These are phyloP conservation scores for Hylaeus anthracinus DNA, from an alignment of 1,140 invertebrate genomes.

Conservation along the genomic window DNA sequence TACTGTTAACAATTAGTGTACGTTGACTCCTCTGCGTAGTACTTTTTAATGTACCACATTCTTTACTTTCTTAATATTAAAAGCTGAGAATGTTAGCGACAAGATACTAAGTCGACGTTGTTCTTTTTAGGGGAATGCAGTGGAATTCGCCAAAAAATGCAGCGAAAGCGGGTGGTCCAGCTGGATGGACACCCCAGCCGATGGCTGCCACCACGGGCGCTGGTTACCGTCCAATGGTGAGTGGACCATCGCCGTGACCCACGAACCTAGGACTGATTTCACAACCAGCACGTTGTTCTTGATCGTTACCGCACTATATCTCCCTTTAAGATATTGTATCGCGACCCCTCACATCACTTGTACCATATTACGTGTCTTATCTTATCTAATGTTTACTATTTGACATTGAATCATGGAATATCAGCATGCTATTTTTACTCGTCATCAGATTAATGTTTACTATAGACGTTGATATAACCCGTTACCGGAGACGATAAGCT, in stretches of 20 bases:
- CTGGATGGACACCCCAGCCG: constrained; percentile 90
- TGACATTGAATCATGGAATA: not conserved
- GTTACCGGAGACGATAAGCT: not conserved
- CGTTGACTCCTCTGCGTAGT: no score
- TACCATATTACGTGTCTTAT: constrained; percentile 9
- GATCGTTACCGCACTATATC: constrained; percentile 14
- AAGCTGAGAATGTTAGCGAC: no score
- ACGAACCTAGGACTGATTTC: not conserved
- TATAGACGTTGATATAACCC: not conserved
- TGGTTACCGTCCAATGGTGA: constrained; percentile 92
- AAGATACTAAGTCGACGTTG: not conserved
- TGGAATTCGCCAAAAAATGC: constrained; percentile 94
- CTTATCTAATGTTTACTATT: not conserved
- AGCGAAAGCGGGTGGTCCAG: constrained; percentile 86
- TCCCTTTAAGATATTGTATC: not conserved
- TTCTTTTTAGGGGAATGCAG: constrained; percentile 85
- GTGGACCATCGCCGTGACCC: constrained; percentile 44
- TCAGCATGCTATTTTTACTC: constrained; percentile 22
- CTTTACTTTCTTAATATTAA: not conserved
- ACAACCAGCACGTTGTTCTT: constrained; percentile 51
- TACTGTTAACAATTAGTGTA: no score
- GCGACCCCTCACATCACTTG: not conserved
- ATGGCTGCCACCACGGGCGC: constrained; percentile 92
- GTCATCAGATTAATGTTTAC: not conserved
- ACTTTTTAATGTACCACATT: no score